phyloP scores from a whole-genome alignment of 2,888 invertebrate species.

The Polyploca ridens region DNA sequence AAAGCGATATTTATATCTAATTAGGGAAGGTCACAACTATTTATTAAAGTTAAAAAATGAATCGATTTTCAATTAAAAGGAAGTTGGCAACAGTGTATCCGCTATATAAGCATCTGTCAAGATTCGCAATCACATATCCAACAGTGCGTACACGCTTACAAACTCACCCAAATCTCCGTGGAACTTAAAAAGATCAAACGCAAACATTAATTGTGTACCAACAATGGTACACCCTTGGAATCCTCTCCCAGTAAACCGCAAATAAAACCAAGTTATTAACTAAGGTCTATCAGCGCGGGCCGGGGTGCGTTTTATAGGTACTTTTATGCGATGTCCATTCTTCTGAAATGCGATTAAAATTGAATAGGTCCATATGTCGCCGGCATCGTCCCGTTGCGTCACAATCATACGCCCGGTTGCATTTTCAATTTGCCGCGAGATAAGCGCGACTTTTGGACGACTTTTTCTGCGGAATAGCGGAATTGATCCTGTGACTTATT shows the following conservation, averaged over 20 bases:
- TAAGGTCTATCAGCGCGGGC: constrained; percentile 65
- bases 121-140: constrained; percentile 41
- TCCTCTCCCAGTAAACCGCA: constrained; percentile 72
- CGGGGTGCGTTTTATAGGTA: constrained; percentile 72
- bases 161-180: constrained; percentile 58
- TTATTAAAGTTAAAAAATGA: not conserved
- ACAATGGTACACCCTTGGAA: constrained; percentile 73
- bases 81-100: constrained; percentile 40
- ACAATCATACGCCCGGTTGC: constrained; percentile 82
- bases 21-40: constrained; percentile 13
- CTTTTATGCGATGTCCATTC: constrained; percentile 82
- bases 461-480: constrained; percentile 80
- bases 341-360: constrained; percentile 84
- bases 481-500: constrained; percentile 83
- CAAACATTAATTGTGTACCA: constrained; percentile 74
- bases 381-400: constrained; percentile 76
- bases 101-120: constrained; percentile 40
- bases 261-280: constrained; percentile 80
- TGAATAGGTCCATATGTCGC: constrained; percentile 83
- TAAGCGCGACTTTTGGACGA: constrained; percentile 80
- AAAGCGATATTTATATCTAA: constrained; percentile 17
- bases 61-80: constrained; percentile 21
- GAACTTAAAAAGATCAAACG: constrained; percentile 78
- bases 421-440: constrained; percentile 84
- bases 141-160: constrained; percentile 59